Evolutionary conservation across 2,888 invertebrate species (phyloP), one percentile per base, ranked within the genome.

Genomic region (Spicauda simplicius): DNA sequence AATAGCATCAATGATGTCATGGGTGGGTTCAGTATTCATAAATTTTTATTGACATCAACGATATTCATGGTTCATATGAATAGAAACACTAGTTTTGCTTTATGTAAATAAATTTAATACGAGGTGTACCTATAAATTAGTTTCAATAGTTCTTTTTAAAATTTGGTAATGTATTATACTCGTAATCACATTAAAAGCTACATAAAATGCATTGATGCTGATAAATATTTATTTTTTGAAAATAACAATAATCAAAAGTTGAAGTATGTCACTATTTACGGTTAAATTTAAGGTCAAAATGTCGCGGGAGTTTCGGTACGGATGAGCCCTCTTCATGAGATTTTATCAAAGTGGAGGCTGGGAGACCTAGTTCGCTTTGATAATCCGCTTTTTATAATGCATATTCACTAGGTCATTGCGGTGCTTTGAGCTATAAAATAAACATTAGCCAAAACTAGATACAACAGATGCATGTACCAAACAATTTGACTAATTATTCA

Each of bases 331-430:
- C 60, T 11, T 25, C 18, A 48, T 45, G 25, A 50, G 52, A 60
- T 60, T 7, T 52, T 33, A 60, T 52, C 60, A 33, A 33, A 30
- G 18, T 52, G 33, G 18, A 52, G 60, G 52, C 60, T 52, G 33
- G 18, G 33, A 50, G 25, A 60, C 60, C 50, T 48, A 60, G 18
- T 60, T 59, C 25, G 16, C 59, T 60, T 60, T 60, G 52, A 60
- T 60, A 52, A 52, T 50, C 52, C 18, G 33, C 30, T 12, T 30
- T 60, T 30, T n/a, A 6, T 18, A 33, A 33, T 60, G 45, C 12
- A 33, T 52, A 60, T 60, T 60, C 33, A 52, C 33, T 20, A n/a
- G 11, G 50, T 52, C 52, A 48, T 60, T 52, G 50, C 52, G 30
- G 18, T 18, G 33, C 18, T 50, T 60, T n/a, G 30, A n/a, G 16